A percentile compares a stretch with the other conserved stretches of the same genome.
Conservation (phyloP, 2,888 invertebrate genomes). For the Choreutis nemorana region DNA sequence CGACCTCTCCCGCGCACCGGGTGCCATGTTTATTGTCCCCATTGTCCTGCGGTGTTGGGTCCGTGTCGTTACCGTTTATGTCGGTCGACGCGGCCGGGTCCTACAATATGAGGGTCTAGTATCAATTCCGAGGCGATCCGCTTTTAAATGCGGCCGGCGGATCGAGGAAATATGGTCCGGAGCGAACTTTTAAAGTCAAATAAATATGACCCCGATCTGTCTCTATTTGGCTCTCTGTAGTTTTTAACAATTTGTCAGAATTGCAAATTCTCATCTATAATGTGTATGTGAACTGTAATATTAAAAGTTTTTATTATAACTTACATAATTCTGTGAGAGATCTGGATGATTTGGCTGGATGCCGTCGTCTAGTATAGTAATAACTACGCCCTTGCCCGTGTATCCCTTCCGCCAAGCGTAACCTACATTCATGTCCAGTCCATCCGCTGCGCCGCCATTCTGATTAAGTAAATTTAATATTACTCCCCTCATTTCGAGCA, state of each 20-base stretch:
- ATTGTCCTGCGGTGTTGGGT: slow-evolving; percentile 98
- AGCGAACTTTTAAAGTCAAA: too few relatives aligned
- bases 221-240: too few relatives aligned
- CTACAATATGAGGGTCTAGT: slow-evolving; percentile 54
- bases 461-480: too few relatives aligned
- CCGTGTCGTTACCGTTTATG: slow-evolving; percentile 96
- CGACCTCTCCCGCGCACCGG: slow-evolving; percentile 97
- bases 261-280: too few relatives aligned
- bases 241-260: too few relatives aligned
- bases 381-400: slow-evolving; percentile 94
- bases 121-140: too few relatives aligned
- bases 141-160: too few relatives aligned
- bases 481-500: too few relatives aligned
- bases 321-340: slow-evolving; percentile 90
- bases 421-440: slow-evolving; percentile 95
- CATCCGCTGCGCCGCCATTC: slow-evolving; percentile 94
- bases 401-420: slow-evolving; percentile 96
- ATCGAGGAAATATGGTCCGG: too few relatives aligned
- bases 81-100: slow-evolving; percentile 95
- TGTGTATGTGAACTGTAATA: too few relatives aligned
- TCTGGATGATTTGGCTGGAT: slow-evolving; percentile 97
- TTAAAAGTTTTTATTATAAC: too few relatives aligned
- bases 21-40: slow-evolving; percentile 99
- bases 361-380: slow-evolving; percentile 97
- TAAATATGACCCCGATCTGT: too few relatives aligned